Conservation (phyloP, 2,888 invertebrate species). For the Meandrusa payeni region DNA sequence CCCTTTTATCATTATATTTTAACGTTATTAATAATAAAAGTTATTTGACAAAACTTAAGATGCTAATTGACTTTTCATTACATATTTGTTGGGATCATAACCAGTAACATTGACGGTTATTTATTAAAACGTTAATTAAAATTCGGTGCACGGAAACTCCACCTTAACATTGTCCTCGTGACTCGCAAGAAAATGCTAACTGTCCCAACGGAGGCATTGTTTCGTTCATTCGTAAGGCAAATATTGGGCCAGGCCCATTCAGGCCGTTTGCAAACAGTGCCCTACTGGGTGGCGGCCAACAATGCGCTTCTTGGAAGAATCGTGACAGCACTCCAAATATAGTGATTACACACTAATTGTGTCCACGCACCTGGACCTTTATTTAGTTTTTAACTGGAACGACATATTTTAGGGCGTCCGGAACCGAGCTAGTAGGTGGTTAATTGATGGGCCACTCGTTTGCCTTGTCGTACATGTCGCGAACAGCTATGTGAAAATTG, state of each 20-base stretch:
- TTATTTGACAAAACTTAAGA: too few relatives aligned
- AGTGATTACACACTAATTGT: conserved; percentile 78
- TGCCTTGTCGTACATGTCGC: conserved; percentile 49
- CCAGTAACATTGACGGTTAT: too few relatives aligned
- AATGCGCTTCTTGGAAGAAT: conserved; percentile 65
- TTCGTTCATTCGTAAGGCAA: conserved; percentile 75
- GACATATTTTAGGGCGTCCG: conserved; percentile 55
- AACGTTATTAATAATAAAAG: too few relatives aligned
- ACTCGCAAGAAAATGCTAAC: conserved; percentile 64
- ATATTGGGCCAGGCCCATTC: conserved; percentile 72
- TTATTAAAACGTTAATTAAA: too few relatives aligned
- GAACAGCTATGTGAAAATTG: conserved; percentile 35
- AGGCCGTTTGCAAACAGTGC: conserved; percentile 72
- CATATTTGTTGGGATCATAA: too few relatives aligned
- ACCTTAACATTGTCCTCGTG: conserved; percentile 53
- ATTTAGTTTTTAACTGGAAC: conserved; percentile 67
- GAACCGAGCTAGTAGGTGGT: conserved; percentile 44
- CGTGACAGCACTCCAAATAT: conserved; percentile 76
- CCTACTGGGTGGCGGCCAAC: conserved; percentile 73
- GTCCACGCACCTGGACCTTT: conserved; percentile 64
- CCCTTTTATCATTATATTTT: too few relatives aligned
- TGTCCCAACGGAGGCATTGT: conserved; percentile 72
- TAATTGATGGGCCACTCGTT: conserved; percentile 60
- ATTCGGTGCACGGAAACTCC: conserved; percentile 33
- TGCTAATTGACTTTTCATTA: too few relatives aligned